These are phyloP conservation scores for Colistium nudipinnis DNA, from an alignment of 2,113 vertebrate genomes.

Conservation along the genomic window DNA sequence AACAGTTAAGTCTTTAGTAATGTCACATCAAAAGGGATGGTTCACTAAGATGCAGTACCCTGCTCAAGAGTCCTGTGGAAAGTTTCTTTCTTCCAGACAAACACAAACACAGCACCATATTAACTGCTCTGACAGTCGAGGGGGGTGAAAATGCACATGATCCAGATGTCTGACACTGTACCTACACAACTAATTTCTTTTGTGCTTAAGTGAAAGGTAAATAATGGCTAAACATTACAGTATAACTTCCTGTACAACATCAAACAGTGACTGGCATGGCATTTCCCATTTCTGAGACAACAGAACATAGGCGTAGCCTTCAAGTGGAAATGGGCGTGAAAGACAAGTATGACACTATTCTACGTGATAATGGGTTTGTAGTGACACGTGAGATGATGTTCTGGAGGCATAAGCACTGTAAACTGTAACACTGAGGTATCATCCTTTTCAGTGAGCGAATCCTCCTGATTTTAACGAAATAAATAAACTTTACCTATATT, in stretches of 20 bases:
- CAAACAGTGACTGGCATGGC: slow-evolving; percentile 29
- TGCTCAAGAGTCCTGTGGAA: slow-evolving; percentile 63
- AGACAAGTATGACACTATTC: slow-evolving; percentile 11
- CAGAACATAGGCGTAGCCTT: background rate
- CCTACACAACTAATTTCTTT: slow-evolving; percentile 33
- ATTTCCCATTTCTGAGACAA: slow-evolving; percentile 12
- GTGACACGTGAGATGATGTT: slow-evolving; percentile 60
- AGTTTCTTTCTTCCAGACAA: slow-evolving; percentile 42
- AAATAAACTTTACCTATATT: slow-evolving; percentile 63
- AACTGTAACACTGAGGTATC: slow-evolving; percentile 75
- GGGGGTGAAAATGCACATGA: slow-evolving; percentile 29
- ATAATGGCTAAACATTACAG: slow-evolving; percentile 31
- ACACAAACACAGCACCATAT: slow-evolving; percentile 62
- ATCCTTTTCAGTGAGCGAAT: slow-evolving; percentile 55
- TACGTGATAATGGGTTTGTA: slow-evolving; percentile 33
- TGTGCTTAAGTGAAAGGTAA: slow-evolving; percentile 44
- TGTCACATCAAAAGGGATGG: slow-evolving; percentile 76
- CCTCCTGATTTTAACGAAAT: slow-evolving; percentile 66
- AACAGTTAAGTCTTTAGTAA: slow-evolving; percentile 60
- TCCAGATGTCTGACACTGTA: slow-evolving; percentile 27
- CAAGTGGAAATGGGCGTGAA: background rate
- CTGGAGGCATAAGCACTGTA: slow-evolving; percentile 66
- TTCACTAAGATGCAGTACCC: slow-evolving; percentile 71
- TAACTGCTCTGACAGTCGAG: slow-evolving; percentile 28
- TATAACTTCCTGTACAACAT: slow-evolving; percentile 52